Conservation (phyloP, 2,113 vertebrate genomes). For the Tenrec ecaudatus region DNA sequence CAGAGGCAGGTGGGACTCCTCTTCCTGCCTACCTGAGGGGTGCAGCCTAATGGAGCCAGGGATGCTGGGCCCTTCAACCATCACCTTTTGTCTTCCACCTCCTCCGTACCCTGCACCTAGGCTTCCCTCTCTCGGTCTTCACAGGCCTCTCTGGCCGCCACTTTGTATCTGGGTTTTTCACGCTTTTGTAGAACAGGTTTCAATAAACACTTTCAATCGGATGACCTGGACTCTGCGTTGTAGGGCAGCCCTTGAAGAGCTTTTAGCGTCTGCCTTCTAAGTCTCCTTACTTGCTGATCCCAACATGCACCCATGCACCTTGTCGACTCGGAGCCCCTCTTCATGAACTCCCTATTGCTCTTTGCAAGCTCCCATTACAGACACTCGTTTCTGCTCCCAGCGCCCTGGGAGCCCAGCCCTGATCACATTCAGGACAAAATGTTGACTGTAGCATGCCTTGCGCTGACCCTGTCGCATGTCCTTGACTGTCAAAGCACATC, state of each 20-base stretch:
- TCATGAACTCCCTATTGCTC: not conserved
- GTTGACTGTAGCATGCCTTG: not conserved
- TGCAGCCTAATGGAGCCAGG: slow-evolving; percentile 44
- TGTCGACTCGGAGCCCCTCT: not conserved
- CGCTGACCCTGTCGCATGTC: not conserved
- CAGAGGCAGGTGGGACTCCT: not conserved
- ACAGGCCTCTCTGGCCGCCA: slow-evolving; percentile 79
- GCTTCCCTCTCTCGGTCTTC: slow-evolving; percentile 62
- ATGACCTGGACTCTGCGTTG: slow-evolving; percentile 71
- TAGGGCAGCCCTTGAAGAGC: not conserved
- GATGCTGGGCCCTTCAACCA: slow-evolving; percentile 50
- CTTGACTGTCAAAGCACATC: not conserved
- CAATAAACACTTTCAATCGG: slow-evolving; percentile 81
- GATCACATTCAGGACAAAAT: not conserved
- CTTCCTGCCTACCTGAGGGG: not conserved
- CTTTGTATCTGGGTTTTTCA: slow-evolving; percentile 86
- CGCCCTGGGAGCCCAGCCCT: not conserved
- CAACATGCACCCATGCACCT: not conserved
- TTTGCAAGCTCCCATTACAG: not conserved
- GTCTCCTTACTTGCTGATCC: not conserved
- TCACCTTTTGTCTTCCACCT: slow-evolving; percentile 48
- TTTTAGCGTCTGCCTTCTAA: not conserved
- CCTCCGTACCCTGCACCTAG: not conserved
- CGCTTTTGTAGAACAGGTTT: slow-evolving; percentile 86
- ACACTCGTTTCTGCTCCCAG: not conserved